Conservation (phyloP, 2,888 invertebrate genomes). For the Pteria penguin region DNA sequence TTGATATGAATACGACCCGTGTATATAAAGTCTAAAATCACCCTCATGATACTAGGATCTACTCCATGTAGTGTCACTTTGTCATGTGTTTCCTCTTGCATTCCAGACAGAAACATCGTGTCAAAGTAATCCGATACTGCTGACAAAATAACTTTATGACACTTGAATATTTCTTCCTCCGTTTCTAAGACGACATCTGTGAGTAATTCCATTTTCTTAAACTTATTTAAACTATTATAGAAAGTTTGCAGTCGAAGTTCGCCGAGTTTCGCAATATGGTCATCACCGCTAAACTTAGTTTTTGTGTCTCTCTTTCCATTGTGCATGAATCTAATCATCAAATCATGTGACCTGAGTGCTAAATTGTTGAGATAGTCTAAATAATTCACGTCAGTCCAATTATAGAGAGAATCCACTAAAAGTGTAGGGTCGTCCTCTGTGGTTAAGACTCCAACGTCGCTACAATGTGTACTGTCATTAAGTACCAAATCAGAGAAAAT, state of each 20-base stretch:
- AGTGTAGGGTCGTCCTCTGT: background rate
- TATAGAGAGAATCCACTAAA: background rate
- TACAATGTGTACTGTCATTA: background rate
- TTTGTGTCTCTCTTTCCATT: background rate
- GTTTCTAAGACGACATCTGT: conserved; percentile 48
- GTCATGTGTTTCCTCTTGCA: conserved; percentile 47
- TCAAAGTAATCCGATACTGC: conserved; percentile 54
- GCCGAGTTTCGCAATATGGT: background rate
- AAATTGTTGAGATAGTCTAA: background rate
- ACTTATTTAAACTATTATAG: background rate
- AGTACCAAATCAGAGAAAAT: background rate
- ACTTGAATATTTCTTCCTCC: conserved; percentile 44
- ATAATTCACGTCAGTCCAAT: background rate
- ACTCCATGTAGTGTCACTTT: conserved; percentile 49
- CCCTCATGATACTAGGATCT: conserved; percentile 42
- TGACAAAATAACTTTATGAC: conserved; percentile 55
- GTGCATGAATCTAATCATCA: background rate
- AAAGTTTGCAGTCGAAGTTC: background rate
- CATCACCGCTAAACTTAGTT: background rate
- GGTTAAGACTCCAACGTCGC: background rate
- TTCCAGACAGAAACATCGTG: conserved; percentile 57
- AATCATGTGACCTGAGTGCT: background rate
- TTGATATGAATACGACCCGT: conserved; percentile 42
- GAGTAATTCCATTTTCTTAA: conserved; percentile 8
- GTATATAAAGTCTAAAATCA: conserved; percentile 49